Base-by-base conservation (phyloP, 2,797 vertebrate genomes). In the Lacerta agilis region DNA sequence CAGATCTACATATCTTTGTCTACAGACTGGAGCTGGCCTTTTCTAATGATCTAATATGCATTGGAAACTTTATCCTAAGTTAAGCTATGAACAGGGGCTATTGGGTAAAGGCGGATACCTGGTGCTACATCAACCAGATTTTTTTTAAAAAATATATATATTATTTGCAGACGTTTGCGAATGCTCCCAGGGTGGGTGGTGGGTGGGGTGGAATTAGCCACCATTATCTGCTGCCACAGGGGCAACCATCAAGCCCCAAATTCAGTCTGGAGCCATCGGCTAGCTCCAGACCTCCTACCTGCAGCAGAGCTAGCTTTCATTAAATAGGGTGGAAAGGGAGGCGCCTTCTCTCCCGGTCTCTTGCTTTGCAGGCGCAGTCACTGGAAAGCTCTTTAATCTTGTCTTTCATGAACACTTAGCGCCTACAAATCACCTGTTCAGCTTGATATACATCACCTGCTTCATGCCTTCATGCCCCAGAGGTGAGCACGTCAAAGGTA, bases 381-480 rank as follows among this genome's bases (percentile, higher is more conserved):
- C 87, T 87, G 93, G 86, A 94, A 91, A 91, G 80, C 85, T 94
- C 89, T 94, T 95, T 94, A 95, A 94, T 96, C 91, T 92, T 96
- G 90, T 94, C 90, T 96, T 94, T 95, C 49, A 95, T 93, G 91
- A 96, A 93, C 88, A 92, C 83, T 95, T 94, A 93, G 83, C 84
- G 93, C 86, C 92, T 91, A 94, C 91, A 95, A 95, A 94, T 95
- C 92, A 95, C 89, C 93, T 94, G 66, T 92, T 90, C 91, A 89
- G 86, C 86, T 93, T 89, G 92, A 94, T 95, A 92, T 91, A 91
- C 83, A 85, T 95, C 0, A 4, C 85, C 87, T 93, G 89, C 80
- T 95, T 95, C 90, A 90, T 92, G 93, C 87, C 82, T 94, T 94
- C 64, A 80, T 94, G 90, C 91, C 91, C 92, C 11, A 80, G 84